phyloP scores from a whole-genome alignment of 2,113 vertebrate genomes.

The Micronycteris hirsuta region DNA sequence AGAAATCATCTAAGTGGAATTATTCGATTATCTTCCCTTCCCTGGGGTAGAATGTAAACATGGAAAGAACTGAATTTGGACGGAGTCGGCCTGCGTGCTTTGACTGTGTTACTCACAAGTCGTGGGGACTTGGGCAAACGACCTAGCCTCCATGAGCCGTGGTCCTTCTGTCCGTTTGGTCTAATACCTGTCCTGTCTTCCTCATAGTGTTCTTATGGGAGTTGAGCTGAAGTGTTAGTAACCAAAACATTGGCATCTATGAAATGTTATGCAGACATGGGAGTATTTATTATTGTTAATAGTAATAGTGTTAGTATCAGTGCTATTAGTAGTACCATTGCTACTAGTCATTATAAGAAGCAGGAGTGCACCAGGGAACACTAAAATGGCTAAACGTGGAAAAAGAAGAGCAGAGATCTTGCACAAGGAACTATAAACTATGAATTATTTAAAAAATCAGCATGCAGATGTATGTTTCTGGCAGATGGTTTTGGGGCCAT shows the following conservation, averaged over 20 bases:
- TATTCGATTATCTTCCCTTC: neutral
- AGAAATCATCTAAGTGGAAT: neutral
- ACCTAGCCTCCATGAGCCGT: neutral
- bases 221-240: neutral
- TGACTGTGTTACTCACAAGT: neutral
- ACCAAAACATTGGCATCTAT: neutral
- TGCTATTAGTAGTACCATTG: neutral
- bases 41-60: neutral
- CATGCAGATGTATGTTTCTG: neutral
- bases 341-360: neutral
- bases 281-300: neutral
- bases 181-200: neutral
- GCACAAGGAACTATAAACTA: neutral
- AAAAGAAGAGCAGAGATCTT: neutral
- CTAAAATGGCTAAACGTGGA: neutral
- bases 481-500: neutral
- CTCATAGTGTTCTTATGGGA: neutral
- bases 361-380: neutral
- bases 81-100: neutral
- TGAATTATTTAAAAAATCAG: constrained; percentile 11
- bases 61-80: constrained; percentile 3
- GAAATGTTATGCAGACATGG: neutral
- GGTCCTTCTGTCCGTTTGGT: neutral
- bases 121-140: neutral
- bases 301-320: neutral